Evolutionary conservation across 2,888 invertebrate genomes (phyloP).

Genomic region (Lithophane leautieri): DNA sequence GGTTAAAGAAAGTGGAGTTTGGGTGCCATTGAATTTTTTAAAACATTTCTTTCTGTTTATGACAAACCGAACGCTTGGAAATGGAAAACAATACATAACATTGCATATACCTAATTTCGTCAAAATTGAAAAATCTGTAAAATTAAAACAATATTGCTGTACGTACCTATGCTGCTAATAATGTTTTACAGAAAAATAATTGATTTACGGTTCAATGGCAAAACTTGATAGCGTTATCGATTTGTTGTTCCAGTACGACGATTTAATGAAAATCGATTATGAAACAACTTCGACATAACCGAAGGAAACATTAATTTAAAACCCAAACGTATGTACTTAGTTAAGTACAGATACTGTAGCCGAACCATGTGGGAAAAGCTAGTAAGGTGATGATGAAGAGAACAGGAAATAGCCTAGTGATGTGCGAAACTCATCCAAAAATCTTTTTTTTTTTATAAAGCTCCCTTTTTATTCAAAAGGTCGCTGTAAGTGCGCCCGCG

Average conservation of each 20-base stretch:
- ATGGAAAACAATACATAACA: neutral
- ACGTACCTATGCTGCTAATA: too few species aligned
- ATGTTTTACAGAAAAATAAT: neutral
- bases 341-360: neutral
- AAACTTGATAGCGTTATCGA: neutral
- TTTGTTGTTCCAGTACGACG: neutral
- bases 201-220: neutral
- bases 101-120: neutral
- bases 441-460: too few species aligned
- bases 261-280: neutral
- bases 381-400: neutral
- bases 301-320: neutral
- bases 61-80: neutral
- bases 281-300: neutral
- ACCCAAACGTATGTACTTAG: neutral
- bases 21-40: neutral
- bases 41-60: neutral
- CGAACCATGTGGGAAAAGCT: neutral
- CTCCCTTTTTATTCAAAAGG: too few species aligned
- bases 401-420: too few species aligned
- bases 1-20: neutral
- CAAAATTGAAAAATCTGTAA: neutral
- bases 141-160: neutral
- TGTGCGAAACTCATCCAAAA: too few species aligned
- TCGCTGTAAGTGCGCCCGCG: conserved; percentile 35